A percentile compares a stretch with the other conserved stretches of the same genome.
Conservation (phyloP, 2,113 vertebrate species). For the Oriolus oriolus region DNA sequence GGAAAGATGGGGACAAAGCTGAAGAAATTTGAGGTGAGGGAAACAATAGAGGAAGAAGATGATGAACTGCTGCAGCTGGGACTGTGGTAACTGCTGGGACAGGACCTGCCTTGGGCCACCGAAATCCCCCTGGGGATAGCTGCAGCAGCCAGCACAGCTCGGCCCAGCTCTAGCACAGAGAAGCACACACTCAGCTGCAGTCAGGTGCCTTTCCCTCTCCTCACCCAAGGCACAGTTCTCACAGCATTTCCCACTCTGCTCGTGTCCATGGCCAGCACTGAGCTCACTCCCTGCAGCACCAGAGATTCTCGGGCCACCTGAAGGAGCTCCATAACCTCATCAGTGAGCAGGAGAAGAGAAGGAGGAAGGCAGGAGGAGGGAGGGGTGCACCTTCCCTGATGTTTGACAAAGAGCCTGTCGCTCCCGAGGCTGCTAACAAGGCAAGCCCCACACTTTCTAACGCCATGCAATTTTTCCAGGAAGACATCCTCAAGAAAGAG, state of each 20-base stretch:
- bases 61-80: neutral
- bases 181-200: neutral
- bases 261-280: accelerated
- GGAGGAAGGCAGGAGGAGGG: neutral
- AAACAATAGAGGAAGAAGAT: neutral
- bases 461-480: neutral
- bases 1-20: neutral
- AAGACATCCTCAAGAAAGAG: neutral
- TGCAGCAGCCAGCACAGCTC: neutral
- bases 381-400: neutral
- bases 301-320: neutral
- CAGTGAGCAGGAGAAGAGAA: accelerated
- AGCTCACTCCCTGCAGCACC: neutral
- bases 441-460: neutral
- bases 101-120: neutral
- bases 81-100: neutral
- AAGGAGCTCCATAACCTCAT: neutral
- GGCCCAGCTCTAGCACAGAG: neutral
- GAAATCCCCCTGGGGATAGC: neutral
- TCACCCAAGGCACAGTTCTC: neutral
- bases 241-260: neutral
- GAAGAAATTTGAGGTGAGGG: neutral
- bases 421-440: neutral
- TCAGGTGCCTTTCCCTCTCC: neutral
- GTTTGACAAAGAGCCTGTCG: neutral